Base-by-base conservation (phyloP, 2,797 vertebrate species). In the Craterocephalus amniculus region DNA sequence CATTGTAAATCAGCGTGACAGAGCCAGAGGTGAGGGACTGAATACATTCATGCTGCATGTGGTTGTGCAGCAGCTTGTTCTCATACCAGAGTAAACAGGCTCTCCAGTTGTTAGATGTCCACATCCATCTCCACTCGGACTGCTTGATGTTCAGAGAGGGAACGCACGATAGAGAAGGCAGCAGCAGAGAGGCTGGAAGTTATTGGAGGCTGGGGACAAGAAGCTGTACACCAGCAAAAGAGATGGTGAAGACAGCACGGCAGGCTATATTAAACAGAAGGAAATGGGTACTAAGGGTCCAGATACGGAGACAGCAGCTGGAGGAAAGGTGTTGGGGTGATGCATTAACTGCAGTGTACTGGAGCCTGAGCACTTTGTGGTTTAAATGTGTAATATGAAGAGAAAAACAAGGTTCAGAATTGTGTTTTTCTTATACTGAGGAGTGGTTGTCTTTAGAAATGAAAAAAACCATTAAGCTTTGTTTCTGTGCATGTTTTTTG, bases 1-100 rank as follows among this genome's bases (percentile, higher is more conserved):
- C 66, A 67, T 43, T 77, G 83, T 89, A 88, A 90, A 87, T 92
- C 88, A 88, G 51, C 40, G 7, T 78, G 86, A 82, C 84, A 71
- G 70, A 77, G 63, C 64, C 60, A 0, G 82, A 69, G 80, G 78
- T 73, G 75, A 83, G 84, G 62, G 54, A 38, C 71, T 86, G 87
- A 86, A 88, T 86, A 76, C 74, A 78, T 87, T 85, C 69, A 87
- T 84, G 82, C 20, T 22, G 67, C 78, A 16, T 80, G 83, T 76
- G 70, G 75, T 70, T 7, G 52, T 60, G 61, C 73, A 27, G 64
- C 78, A 74, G 66, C 78, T 77, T 69, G 76, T 80, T 32, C 76
- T 74, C 72, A 38, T 72, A 52, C 35, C 31, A 79, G 70, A 83
- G 79, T 74, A 82, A 88, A 85, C 78, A 60, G 80, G 66, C 80